Base-by-base conservation (phyloP, 2,888 invertebrate species). In the Lasioglossum calceatum region DNA sequence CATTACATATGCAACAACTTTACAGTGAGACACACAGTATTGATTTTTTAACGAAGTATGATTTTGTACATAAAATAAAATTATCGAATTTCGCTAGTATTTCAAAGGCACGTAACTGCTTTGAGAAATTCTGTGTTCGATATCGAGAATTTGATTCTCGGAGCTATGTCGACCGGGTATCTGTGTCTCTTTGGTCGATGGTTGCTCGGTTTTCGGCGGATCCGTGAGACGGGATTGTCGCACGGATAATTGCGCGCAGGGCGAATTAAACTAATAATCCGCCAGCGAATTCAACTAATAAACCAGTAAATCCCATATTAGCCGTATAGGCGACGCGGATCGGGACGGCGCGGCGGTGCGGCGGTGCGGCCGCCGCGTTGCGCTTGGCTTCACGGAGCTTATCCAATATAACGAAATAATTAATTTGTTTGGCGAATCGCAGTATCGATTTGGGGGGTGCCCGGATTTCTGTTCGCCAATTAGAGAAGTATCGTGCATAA, bases 221-320 rank as follows among this genome's bases (percentile, higher is more conserved):
- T n/a, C 64, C 64, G 73, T 64, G 71, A 14, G 39, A 64, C 32
- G 54, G 67, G 73, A 47, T 64, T 39, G 44, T 67, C n/a, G n/a
- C 3, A n/a, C 42, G 27, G 44, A 64, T 75, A 71, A 84, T 70
- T 72, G 64, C 36, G 36, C 78, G 19, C 5, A 32, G 47, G 39
- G 23, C 75, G 81, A 81, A 85, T 85, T 72, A 47, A 70, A 85
- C 81, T 75, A 81, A 85, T 81, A 78, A 85, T 85, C 78, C 39
- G 39, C 42, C 32, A 61, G 67, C 67, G 80, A 85, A 85, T 86
- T 81, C 70, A 54, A 75, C 80, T 75, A 85, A 86, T 78, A 81
- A 81, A 67, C 78, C 54, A 64, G 71, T 32, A 76, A 81, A 85
- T 78, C 78, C 81, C 12, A 71, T 23, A 81, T 86, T 75, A 85